A percentile compares a stretch with the other conserved stretches of the same genome.
These are phyloP conservation scores for Tokudaia tokunoshimensis DNA, from an alignment of 2,797 vertebrate species.

Conservation along the genomic window DNA sequence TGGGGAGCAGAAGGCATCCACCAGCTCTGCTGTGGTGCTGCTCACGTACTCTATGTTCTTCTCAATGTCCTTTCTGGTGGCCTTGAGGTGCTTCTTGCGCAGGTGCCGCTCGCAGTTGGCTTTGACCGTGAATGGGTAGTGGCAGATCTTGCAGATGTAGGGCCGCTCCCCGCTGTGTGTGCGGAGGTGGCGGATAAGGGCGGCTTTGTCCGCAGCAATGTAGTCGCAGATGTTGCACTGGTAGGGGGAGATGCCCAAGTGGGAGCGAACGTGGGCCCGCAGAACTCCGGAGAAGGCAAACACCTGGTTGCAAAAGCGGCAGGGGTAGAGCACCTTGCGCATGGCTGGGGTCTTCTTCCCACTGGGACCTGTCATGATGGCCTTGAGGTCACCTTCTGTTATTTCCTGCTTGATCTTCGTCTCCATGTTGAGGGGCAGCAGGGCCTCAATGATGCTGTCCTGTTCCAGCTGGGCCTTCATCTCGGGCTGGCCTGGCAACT, in stretches of 20 bases:
- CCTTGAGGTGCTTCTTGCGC: conserved; percentile 97
- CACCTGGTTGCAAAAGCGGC: conserved; percentile 96
- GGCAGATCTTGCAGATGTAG: conserved; percentile 97
- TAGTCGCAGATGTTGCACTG: conserved; percentile 99
- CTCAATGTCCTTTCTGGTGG: conserved; percentile 97
- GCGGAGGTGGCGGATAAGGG: conserved; percentile 96
- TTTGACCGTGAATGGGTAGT: conserved; percentile 98
- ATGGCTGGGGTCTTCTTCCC: conserved; percentile 87
- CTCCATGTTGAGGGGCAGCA: conserved; percentile 91
- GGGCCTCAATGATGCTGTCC: conserved; percentile 93
- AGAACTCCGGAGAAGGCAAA: conserved; percentile 95
- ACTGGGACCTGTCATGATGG: conserved; percentile 87
- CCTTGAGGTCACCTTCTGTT: conserved; percentile 92
- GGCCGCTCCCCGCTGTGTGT: conserved; percentile 98
- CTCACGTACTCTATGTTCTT: conserved; percentile 97
- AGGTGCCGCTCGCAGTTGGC: conserved; percentile 99
- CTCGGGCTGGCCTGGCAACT: conserved; percentile 88
- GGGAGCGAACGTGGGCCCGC: conserved; percentile 96
- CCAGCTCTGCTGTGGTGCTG: conserved; percentile 91
- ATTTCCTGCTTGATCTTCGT: conserved; percentile 94
- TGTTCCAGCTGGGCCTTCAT: conserved; percentile 92
- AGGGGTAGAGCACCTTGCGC: conserved; percentile 94
- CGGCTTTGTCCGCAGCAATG: conserved; percentile 97
- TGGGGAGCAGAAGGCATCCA: conserved; percentile 89
- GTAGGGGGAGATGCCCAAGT: conserved; percentile 96